phyloP scores from a whole-genome alignment of 1,140 invertebrate genomes.

The Drosophila trapezifrons region DNA sequence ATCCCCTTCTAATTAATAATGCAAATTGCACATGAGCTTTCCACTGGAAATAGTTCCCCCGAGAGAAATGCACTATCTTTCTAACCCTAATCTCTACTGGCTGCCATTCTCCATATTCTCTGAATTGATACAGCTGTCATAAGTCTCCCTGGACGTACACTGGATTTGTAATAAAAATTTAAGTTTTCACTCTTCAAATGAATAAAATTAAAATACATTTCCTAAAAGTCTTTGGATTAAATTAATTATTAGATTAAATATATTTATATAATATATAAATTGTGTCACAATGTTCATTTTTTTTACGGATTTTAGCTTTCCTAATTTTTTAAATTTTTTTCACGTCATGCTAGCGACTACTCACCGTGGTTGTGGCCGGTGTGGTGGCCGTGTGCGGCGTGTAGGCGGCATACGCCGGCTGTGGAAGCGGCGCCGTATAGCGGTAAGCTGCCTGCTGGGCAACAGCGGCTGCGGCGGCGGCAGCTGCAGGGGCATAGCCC shows the following conservation, averaged over 20 bases:
- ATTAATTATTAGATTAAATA: no score
- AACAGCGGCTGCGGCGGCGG: constrained; percentile 79
- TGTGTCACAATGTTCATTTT: no score
- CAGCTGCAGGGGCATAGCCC: constrained; percentile 79
- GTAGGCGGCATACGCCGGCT: constrained; percentile 83
- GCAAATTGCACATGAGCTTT: neutral
- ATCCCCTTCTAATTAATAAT: neutral
- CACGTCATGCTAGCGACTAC: constrained; percentile 22
- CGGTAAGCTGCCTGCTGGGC: constrained; percentile 81
- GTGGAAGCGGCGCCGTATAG: constrained; percentile 82
- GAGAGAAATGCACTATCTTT: neutral
- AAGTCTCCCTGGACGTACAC: no score
- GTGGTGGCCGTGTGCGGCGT: constrained; percentile 83
- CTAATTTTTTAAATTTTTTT: neutral
- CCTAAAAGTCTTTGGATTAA: no score
- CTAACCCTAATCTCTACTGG: neutral
- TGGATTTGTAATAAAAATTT: no score
- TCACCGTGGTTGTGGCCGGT: constrained; percentile 82
- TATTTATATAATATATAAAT: no score
- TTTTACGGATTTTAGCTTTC: neutral
- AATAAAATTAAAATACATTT: no score
- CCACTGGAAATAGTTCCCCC: neutral
- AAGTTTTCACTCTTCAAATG: no score
- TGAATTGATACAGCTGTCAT: no score
- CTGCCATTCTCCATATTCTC: no score